Base-by-base conservation (phyloP, 2,888 invertebrate genomes). In the Eristalis pertinax region DNA sequence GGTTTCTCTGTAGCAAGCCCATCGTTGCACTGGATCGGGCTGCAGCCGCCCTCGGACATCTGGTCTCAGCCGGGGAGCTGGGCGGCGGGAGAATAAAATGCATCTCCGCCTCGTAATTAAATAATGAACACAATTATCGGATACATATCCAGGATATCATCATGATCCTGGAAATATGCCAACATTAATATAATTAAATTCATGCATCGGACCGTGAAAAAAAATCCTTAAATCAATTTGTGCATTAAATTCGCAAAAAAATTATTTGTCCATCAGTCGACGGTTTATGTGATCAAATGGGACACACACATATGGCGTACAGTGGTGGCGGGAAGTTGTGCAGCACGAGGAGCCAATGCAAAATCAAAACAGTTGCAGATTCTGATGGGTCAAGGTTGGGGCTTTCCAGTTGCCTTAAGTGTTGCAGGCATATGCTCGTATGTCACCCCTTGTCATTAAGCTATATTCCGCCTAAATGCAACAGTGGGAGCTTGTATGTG, bases 181-280 rank as follows among this genome's bases (percentile, higher is more conserved):
- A 84, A 73, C 84, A 75, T 87, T 84, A 79, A 87, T 84, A 84
- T 76, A 87, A 87, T 87, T 87, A 87, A 84, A 84, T 84, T 87
- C 68, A 67, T 80, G 72, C 87, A 76, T n/a, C 79, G 79, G 72
- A 72, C 75, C 84, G 70, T 87, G 70, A 35, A 86, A 69, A 79
- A 80, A 63, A 67, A 63, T 70, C 35, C 78, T 82, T 82, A 82
- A 82, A 86, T 86, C 78, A 78, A 86, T 86, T 86, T 62, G 10
- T 81, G 69, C 22, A 81, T 24, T 74, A 38, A 73, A 60, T 60
- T 60, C 41, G 63, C 19, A 72, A 67, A 70, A 68, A 41, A 13
- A 68, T 69, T 56, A 77, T 63, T 70, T 38, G 41, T 60, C 67
- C 60, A 29, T 62, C 76, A 62, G 80, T 50, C 8, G 73, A 32